Percentiles rank a stretch among this genome's conserved stretches.
phyloP scores from a whole-genome alignment of 2,113 vertebrate species.

The Bufo bufo region DNA sequence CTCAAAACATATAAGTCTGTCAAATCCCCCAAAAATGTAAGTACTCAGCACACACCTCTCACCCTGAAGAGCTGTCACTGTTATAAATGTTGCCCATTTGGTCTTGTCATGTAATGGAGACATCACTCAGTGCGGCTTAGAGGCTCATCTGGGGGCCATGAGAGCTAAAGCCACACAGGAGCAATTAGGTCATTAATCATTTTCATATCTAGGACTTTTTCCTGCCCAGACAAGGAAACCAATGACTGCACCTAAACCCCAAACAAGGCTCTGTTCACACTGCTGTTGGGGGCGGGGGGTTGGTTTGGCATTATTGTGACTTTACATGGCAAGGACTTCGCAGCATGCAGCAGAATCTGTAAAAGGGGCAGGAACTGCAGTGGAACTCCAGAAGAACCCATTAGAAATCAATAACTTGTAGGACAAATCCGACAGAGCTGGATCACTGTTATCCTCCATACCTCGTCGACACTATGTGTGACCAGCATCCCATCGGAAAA shows the following conservation, averaged over 20 bases:
- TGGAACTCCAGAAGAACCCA: too few species aligned
- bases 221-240: neutral
- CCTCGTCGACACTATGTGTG: too few species aligned
- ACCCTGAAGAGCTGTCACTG: constrained; percentile 14
- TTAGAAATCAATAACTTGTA: too few species aligned
- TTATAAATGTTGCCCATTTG: constrained; percentile 1
- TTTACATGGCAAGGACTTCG: neutral
- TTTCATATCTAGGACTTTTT: neutral
- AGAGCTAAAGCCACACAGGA: constrained; percentile 3
- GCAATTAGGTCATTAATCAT: constrained; percentile 30
- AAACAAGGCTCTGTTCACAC: neutral
- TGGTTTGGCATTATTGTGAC: neutral
- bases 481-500: too few species aligned
- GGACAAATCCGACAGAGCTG: too few species aligned
- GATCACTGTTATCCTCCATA: too few species aligned
- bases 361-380: too few species aligned
- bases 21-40: neutral
- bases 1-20: neutral
- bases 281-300: neutral
- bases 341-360: too few species aligned
- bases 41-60: neutral
- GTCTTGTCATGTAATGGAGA: constrained; percentile 21
- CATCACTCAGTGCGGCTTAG: constrained; percentile 25
- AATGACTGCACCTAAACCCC: neutral
- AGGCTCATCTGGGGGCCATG: neutral